These are phyloP conservation scores for Rhinolophus ferrumequinum DNA, from an alignment of 2,113 vertebrate species.

Conservation along the genomic window DNA sequence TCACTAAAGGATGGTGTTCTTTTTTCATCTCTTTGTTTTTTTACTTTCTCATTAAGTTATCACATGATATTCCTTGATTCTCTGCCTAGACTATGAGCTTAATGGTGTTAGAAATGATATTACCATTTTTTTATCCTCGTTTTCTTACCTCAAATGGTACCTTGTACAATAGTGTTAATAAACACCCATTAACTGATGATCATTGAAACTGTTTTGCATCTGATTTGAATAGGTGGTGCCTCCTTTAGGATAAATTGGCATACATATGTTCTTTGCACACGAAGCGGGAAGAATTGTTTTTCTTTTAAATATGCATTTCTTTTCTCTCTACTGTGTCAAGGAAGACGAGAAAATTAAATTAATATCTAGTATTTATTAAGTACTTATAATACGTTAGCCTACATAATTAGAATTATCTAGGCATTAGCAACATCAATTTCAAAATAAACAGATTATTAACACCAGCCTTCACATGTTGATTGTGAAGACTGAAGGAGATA, in stretches of 20 bases:
- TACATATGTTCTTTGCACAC: background rate
- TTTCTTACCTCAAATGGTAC: background rate
- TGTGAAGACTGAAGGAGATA: background rate
- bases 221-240: background rate
- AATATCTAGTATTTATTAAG: slow-evolving; percentile 62
- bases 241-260: background rate
- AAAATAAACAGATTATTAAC: slow-evolving; percentile 45
- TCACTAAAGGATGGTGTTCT: background rate
- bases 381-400: slow-evolving; percentile 33
- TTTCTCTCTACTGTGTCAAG: slow-evolving; percentile 38
- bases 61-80: background rate
- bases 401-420: slow-evolving; percentile 38
- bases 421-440: slow-evolving; percentile 11
- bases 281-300: background rate
- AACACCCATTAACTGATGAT: background rate
- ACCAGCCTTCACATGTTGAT: background rate
- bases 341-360: slow-evolving; percentile 59
- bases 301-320: slow-evolving; percentile 41
- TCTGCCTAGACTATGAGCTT: background rate
- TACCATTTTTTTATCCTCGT: background rate
- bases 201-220: background rate
- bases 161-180: background rate
- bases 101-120: background rate
- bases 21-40: background rate
- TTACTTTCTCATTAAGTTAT: background rate